These are phyloP conservation scores for Tetramorium parvispinum DNA, from an alignment of 1,140 invertebrate species.

Conservation along the genomic window DNA sequence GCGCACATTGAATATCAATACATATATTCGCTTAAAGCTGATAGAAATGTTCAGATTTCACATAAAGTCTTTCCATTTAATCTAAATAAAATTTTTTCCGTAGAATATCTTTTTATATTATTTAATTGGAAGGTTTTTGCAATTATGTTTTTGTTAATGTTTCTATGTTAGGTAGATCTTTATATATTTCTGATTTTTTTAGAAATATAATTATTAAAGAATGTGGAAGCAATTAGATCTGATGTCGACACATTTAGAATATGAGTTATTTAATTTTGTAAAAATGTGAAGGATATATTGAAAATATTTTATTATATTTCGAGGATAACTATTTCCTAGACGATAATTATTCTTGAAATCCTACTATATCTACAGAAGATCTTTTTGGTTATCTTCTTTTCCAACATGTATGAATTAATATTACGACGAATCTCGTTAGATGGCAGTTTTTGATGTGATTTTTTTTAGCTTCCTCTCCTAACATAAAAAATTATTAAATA, in stretches of 20 bases:
- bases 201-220: neutral
- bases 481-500: neutral
- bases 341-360: neutral
- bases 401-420: neutral
- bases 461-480: neutral
- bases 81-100: neutral
- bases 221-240: neutral
- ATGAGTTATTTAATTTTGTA: neutral
- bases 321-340: neutral
- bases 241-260: neutral
- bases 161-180: neutral
- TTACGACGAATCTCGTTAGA: slow-evolving; percentile 13
- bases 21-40: neutral
- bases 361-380: slow-evolving; percentile 28
- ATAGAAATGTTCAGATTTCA: neutral
- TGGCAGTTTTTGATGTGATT: neutral
- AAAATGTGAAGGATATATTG: neutral
- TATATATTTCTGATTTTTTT: neutral
- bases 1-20: neutral
- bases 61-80: neutral
- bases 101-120: neutral
- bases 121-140: neutral
- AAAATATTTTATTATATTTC: neutral
- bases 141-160: neutral
- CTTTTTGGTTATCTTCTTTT: slow-evolving; percentile 1